phyloP scores from a whole-genome alignment of 2,888 invertebrate genomes.

The Apamea epomidion region DNA sequence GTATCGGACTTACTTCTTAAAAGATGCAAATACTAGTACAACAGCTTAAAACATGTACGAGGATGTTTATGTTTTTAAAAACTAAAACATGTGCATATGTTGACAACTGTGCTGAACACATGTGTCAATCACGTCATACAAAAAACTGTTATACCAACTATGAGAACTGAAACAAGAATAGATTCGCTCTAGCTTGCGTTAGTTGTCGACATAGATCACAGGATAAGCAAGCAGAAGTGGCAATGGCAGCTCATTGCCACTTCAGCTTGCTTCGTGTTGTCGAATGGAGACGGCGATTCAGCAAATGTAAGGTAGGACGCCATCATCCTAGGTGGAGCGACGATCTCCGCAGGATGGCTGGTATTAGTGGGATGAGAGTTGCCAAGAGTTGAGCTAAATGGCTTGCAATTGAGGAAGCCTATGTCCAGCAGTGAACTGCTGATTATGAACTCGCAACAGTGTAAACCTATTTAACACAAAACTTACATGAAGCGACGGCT shows the following conservation, averaged over 20 bases:
- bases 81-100: not conserved
- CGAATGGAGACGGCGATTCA: not conserved
- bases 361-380: not conserved
- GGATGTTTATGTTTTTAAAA: conserved; percentile 2
- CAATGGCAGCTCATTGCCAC: not conserved
- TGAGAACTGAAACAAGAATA: conserved; percentile 13
- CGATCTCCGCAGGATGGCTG: not conserved
- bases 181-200: not conserved
- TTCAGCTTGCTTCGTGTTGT: not conserved
- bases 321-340: not conserved
- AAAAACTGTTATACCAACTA: not conserved
- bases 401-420: not conserved
- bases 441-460: not conserved
- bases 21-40: not conserved
- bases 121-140: conserved; percentile 12
- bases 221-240: not conserved
- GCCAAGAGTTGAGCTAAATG: not conserved
- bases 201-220: not conserved
- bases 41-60: not conserved
- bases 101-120: conserved; percentile 7
- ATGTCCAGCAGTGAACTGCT: not conserved
- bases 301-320: not conserved
- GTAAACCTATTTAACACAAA: not conserved
- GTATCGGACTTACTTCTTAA: not conserved
- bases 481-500: not conserved